phyloP scores from a whole-genome alignment of 2,797 vertebrate species.

The Gila robusta region DNA sequence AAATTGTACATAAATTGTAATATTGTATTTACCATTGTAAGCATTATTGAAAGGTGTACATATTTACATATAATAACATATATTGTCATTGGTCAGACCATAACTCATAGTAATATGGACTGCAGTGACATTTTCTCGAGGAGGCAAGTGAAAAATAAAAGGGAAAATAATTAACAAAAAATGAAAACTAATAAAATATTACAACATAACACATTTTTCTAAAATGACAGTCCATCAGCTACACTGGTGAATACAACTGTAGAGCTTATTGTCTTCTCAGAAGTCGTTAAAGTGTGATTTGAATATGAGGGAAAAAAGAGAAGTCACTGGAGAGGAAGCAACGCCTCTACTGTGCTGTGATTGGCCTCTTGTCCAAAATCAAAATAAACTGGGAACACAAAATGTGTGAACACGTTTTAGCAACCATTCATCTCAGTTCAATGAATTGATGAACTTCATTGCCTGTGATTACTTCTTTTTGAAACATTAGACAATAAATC shows the following conservation, averaged over 20 bases:
- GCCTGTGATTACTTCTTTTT: neutral
- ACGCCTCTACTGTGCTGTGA: neutral
- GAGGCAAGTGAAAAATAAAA: neutral
- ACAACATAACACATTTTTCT: neutral
- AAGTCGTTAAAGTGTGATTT: neutral
- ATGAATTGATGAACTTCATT: neutral
- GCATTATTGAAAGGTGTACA: neutral
- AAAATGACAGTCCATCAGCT: neutral
- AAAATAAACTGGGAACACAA: neutral
- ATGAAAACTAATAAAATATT: neutral
- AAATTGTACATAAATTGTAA: slow-evolving; percentile 67
- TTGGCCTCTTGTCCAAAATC: neutral
- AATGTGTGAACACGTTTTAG: neutral
- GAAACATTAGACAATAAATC: too few relatives aligned
- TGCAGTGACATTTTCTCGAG: neutral
- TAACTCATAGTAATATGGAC: neutral
- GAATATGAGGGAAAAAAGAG: neutral
- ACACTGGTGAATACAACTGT: neutral
- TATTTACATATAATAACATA: neutral
- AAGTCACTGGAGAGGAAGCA: neutral
- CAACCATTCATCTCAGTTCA: neutral
- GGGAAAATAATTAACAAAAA: neutral
- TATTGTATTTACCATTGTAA: slow-evolving; percentile 3
- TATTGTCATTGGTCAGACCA: neutral
- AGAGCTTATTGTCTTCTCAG: neutral